Evolutionary conservation across 2,113 vertebrate species (phyloP).

Genomic region (Cheilinus undulatus): DNA sequence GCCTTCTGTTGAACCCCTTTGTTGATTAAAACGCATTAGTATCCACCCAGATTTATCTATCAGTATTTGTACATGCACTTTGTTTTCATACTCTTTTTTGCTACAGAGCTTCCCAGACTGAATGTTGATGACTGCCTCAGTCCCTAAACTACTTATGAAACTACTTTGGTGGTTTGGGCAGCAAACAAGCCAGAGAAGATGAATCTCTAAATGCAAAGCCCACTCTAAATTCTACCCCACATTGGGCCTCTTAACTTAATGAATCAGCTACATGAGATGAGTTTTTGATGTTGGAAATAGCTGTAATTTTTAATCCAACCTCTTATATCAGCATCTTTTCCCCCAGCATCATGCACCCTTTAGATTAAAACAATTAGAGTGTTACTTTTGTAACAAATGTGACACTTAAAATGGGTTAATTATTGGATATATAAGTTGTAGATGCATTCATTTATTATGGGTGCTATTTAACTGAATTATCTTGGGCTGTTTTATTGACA

Average conservation of each 20-base stretch:
- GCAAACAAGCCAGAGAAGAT: constrained; percentile 29
- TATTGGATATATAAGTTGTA: too few relatives aligned
- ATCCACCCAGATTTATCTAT: background rate
- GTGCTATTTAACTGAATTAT: background rate
- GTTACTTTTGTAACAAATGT: too few relatives aligned
- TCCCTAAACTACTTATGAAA: constrained; percentile 1
- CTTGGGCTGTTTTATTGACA: too few relatives aligned
- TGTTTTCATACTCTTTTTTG: background rate
- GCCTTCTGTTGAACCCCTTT: too few relatives aligned
- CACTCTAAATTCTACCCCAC: background rate
- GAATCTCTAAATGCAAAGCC: background rate
- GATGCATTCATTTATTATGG: too few relatives aligned
- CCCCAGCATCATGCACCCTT: background rate
- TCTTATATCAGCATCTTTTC: background rate
- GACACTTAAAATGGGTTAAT: too few relatives aligned
- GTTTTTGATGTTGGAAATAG: constrained; percentile 6
- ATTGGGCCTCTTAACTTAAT: constrained; percentile 11
- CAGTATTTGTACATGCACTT: background rate
- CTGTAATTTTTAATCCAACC: constrained; percentile 1
- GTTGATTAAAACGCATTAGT: background rate
- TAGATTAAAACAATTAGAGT: too few relatives aligned
- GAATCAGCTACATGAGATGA: constrained; percentile 1
- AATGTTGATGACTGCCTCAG: background rate
- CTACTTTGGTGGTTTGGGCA: constrained; percentile 1
- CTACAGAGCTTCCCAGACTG: background rate